phyloP scores from a whole-genome alignment of 2,113 vertebrate species.

The Phalacrocorax carbo region DNA sequence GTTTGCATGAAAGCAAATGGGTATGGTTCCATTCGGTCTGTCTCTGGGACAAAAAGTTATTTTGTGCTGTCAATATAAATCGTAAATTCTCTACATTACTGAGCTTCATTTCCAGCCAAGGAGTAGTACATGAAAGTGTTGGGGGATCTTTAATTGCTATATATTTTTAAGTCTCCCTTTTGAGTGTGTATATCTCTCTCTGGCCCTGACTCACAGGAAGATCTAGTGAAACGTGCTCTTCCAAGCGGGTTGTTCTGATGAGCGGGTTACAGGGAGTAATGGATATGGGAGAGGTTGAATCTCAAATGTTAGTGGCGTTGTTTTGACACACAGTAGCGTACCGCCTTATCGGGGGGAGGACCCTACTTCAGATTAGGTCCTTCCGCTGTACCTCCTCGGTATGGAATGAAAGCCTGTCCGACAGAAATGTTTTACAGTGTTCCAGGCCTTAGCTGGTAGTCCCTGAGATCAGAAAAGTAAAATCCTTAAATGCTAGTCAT shows the following conservation, averaged over 20 bases:
- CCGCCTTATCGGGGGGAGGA: neutral
- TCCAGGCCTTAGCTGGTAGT: neutral
- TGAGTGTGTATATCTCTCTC: neutral
- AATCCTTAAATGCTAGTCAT: neutral
- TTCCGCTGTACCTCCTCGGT: neutral
- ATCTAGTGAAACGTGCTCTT: neutral
- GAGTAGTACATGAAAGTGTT: neutral
- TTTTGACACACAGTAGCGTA: neutral
- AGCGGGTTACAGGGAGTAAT: neutral
- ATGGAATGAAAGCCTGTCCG: neutral
- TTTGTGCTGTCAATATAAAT: neutral
- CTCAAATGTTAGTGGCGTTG: neutral
- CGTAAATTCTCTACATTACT: neutral
- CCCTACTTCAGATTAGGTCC: neutral
- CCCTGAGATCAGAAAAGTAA: neutral
- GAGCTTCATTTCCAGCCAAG: neutral
- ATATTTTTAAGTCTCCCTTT: neutral
- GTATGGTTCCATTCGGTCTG: neutral
- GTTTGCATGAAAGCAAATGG: neutral
- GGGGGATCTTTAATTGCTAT: neutral
- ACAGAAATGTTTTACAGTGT: neutral
- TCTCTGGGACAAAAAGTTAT: neutral
- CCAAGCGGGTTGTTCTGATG: neutral
- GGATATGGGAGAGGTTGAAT: neutral
- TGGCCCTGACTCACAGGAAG: neutral